Base-by-base conservation (phyloP, 2,113 vertebrate species). In the Oreocharis arfaki region DNA sequence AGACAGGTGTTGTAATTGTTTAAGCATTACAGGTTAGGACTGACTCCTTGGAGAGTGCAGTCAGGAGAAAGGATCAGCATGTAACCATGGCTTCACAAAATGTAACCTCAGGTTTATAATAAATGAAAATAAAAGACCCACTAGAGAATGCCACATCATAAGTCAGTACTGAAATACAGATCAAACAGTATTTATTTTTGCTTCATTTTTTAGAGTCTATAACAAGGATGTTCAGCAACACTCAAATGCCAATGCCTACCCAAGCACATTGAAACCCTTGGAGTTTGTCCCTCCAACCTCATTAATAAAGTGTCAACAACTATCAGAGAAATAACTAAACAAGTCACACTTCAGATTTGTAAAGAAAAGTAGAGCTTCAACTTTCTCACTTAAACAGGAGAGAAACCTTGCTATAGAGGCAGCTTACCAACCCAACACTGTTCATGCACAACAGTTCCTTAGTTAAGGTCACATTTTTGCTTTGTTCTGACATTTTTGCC, bases 121-220 rank as follows among this genome's bases (percentile, higher is more conserved):
- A 69, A 89, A 81, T n/a, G 70, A 59, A 75, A 91, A 49, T 27
- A 63, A 79, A 76, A 89, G 47, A 74, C 41, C 44, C 41, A 76
- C 53, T 64, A 83, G 61, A 75, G 67, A 95, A 69, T 65, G 74
- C 24, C 61, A 91, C 65, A 82, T 84, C 71, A n/a, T 30, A 91
- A 75, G 22, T 71, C 87, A 91, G 37, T 79, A 83, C n/a, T 79
- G 78, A 87, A 93, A 91, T 68, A 82, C 35, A 91, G 70, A 50
- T 90, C 78, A 93, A 95, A 96, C 89, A 94, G 84, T 55, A 87
- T 94, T 97, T 95, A 93, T 96, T 97, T 81, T 95, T 90, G 46
- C 83, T 85, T 92, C 47, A 94, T 84, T 71, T 94, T 94, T 88
- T 67, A 84, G 65, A 91, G 37, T 93, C 81, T 82, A 11, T 67